These are phyloP conservation scores for Xanthia togata DNA, from an alignment of 2,888 invertebrate species.

Conservation along the genomic window DNA sequence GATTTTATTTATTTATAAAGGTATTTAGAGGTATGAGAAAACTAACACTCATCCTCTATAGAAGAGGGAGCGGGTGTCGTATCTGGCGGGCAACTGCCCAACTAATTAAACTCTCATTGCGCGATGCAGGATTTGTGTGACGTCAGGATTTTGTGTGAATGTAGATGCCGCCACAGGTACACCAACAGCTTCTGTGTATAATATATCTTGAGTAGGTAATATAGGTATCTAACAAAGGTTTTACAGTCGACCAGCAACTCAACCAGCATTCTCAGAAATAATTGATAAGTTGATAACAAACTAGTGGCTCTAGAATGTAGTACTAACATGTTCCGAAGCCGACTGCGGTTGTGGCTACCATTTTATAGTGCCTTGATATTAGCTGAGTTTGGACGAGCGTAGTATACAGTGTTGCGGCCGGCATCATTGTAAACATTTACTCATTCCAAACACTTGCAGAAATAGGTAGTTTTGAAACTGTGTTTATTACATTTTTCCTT, in stretches of 20 bases:
- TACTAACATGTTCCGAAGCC: not conserved
- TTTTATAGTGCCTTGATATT: not conserved
- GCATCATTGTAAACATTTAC: constrained; percentile 1
- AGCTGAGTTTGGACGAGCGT: not conserved
- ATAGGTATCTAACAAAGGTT: not conserved
- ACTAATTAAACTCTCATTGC: too few species aligned
- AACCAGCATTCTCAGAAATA: not conserved
- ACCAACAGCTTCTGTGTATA: too few species aligned
- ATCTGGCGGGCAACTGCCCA: too few species aligned
- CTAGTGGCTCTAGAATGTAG: not conserved
- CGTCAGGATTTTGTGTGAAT: too few species aligned
- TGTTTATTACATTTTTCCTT: not conserved
- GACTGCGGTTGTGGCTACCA: not conserved
- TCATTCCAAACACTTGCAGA: not conserved
- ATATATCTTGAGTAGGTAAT: not conserved
- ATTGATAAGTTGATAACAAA: not conserved
- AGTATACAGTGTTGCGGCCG: not conserved
- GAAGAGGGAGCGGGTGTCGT: too few species aligned
- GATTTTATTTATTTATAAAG: too few species aligned
- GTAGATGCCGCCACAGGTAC: too few species aligned
- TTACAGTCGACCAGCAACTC: not conserved
- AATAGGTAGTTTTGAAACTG: not conserved
- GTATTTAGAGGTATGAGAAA: too few species aligned
- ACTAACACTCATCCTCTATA: too few species aligned
- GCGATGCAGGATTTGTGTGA: too few species aligned